Evolutionary conservation across 1,140 invertebrate species (phyloP).

Genomic region (Orchesella cincta): DNA sequence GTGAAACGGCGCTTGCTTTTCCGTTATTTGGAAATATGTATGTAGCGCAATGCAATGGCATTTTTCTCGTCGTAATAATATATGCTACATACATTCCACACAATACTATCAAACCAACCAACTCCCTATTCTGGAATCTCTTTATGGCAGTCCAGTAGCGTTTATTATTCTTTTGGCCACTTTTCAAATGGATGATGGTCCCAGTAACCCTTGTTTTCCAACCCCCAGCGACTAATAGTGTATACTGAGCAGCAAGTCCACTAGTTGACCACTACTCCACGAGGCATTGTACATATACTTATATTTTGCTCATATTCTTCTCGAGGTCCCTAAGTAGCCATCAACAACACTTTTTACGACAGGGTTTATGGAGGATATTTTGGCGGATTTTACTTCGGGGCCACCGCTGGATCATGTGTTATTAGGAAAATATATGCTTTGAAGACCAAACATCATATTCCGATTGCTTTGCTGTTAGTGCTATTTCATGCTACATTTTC

Average conservation of each 20-base stretch:
- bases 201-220: conserved; percentile 25
- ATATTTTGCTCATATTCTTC: too few relatives aligned
- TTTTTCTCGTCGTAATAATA: background rate
- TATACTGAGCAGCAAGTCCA: background rate
- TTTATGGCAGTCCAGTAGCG: too few relatives aligned
- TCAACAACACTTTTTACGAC: conserved; percentile 30
- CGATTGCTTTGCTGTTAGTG: background rate
- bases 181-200: conserved; percentile 25
- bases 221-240: conserved; percentile 11
- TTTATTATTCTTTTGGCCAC: background rate
- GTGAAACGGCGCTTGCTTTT: too few relatives aligned
- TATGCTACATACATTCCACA: too few relatives aligned
- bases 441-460: background rate
- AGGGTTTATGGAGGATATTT: conserved; percentile 25
- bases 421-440: conserved; percentile 2
- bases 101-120: too few relatives aligned
- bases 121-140: too few relatives aligned
- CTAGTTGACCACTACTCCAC: background rate
- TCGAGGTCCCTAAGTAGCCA: conserved; percentile 19
- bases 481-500: background rate
- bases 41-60: background rate
- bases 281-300: too few relatives aligned
- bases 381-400: conserved; percentile 12
- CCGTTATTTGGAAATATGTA: too few relatives aligned
- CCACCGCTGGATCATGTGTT: background rate